phyloP scores from a whole-genome alignment of 2,797 vertebrate species.

The Cossypha caffra region DNA sequence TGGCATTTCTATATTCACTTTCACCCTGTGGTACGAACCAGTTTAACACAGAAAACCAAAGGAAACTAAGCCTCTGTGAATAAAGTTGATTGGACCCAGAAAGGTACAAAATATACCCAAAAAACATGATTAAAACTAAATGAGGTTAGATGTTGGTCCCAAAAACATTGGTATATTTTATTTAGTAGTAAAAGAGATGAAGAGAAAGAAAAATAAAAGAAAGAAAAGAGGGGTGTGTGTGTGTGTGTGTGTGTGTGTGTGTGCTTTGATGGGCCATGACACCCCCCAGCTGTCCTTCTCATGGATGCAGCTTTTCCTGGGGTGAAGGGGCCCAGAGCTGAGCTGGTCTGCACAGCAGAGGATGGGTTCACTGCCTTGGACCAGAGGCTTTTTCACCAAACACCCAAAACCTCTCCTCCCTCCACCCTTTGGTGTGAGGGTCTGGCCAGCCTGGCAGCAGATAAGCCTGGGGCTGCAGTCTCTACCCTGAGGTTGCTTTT shows the following conservation, averaged over 20 bases:
- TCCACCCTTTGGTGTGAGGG: not conserved
- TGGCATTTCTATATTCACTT: not conserved
- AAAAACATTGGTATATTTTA: not conserved
- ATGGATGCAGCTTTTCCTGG: not conserved
- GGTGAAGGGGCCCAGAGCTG: not conserved
- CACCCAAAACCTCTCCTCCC: not conserved
- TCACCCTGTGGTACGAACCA: not conserved
- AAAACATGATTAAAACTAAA: not conserved
- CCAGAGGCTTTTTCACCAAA: not conserved
- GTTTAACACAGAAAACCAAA: not conserved
- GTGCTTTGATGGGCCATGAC: not conserved
- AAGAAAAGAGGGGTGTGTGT: not conserved
- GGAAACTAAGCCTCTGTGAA: not conserved
- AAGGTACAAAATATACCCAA: not conserved
- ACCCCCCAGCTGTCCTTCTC: not conserved
- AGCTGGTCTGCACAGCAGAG: not conserved
- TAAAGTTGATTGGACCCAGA: not conserved
- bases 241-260: not conserved
- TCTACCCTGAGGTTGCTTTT: not conserved
- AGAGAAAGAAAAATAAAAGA: not conserved
- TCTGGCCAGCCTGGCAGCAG: not conserved
- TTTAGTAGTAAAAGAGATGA: not conserved
- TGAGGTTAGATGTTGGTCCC: not conserved
- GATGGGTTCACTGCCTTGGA: not conserved
- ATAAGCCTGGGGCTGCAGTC: not conserved